Conservation (phyloP, 2,888 invertebrate genomes). For the Plebejus melissa region DNA sequence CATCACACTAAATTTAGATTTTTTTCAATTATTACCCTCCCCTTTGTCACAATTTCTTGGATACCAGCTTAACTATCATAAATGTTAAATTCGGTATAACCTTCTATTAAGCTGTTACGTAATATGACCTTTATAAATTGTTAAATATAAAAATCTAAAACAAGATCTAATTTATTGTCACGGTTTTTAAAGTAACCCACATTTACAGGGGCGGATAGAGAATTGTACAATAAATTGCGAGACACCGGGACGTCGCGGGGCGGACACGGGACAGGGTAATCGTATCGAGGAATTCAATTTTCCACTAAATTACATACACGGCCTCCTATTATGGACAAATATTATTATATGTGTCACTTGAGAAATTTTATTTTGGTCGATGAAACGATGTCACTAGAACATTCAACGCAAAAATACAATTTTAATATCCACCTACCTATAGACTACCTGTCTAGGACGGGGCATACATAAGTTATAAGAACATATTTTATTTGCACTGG, state of each 20-base stretch:
- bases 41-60: too few relatives aligned
- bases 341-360: constrained; percentile 13
- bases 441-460: too few relatives aligned
- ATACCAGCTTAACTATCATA: too few relatives aligned
- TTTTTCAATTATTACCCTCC: too few relatives aligned
- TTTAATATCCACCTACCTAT: background rate
- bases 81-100: too few relatives aligned
- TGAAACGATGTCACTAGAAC: background rate
- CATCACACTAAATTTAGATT: too few relatives aligned
- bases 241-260: background rate
- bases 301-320: constrained; percentile 76
- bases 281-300: constrained; percentile 76
- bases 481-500: too few relatives aligned
- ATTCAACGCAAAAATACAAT: background rate
- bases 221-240: constrained; percentile 12
- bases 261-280: constrained; percentile 61
- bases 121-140: too few relatives aligned
- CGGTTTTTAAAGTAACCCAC: background rate
- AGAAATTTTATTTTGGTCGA: background rate
- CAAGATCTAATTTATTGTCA: background rate
- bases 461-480: background rate
- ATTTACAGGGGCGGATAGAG: background rate
- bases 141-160: too few relatives aligned
- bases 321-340: background rate
- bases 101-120: too few relatives aligned